phyloP scores from a whole-genome alignment of 2,888 invertebrate genomes.

The Acrocyrtus sp. region DNA sequence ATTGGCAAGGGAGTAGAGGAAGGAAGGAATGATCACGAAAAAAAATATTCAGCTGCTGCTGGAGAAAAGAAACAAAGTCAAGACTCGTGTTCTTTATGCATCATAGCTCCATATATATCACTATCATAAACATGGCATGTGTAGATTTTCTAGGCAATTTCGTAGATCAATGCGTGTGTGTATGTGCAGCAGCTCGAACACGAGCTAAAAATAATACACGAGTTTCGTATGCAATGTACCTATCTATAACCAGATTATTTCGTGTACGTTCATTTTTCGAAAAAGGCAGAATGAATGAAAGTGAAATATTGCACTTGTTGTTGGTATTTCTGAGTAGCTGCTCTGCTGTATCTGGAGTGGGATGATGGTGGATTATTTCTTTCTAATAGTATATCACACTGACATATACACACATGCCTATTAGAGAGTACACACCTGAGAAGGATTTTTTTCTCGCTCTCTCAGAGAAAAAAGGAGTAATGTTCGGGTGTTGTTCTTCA shows the following conservation, averaged over 20 bases:
- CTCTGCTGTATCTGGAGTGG: neutral
- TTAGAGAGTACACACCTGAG: constrained; percentile 45
- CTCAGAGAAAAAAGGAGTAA: constrained; percentile 9
- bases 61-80: neutral
- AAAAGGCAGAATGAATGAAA: constrained; percentile 22
- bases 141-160: neutral
- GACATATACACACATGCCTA: too few species aligned
- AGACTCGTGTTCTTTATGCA: neutral
- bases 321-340: constrained; percentile 8
- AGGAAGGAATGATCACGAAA: neutral
- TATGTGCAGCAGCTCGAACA: too few species aligned
- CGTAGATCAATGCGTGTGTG: too few species aligned
- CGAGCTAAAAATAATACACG: neutral
- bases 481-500: constrained; percentile 16
- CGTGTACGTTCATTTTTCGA: neutral
- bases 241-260: neutral
- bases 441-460: constrained; percentile 6
- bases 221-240: neutral
- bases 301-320: constrained; percentile 49
- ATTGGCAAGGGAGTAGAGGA: too few species aligned
- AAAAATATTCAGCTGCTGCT: too few species aligned
- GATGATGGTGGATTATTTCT: neutral
- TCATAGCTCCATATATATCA: neutral
- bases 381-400: too few species aligned
- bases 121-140: neutral